phyloP scores from a whole-genome alignment of 2,888 invertebrate genomes.

The Sesia apiformis region DNA sequence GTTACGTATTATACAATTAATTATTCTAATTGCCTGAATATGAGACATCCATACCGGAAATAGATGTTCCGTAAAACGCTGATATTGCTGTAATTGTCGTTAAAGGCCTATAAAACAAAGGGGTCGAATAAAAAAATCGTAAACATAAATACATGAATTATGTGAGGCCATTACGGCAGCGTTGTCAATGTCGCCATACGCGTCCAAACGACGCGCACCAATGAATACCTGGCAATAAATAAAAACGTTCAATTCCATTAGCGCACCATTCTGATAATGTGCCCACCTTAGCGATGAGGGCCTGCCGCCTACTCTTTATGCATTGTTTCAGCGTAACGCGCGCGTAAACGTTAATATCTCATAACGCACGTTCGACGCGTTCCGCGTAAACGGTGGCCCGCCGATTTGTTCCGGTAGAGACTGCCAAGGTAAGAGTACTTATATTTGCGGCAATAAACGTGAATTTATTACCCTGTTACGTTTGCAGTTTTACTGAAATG shows the following conservation, averaged over 20 bases:
- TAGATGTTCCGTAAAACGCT: too few relatives aligned
- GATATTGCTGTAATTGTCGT: too few relatives aligned
- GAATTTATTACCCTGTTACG: conserved; percentile 67
- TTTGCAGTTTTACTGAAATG: conserved; percentile 69
- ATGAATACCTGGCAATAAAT: conserved; percentile 44
- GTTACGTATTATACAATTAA: too few relatives aligned
- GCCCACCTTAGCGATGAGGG: conserved; percentile 36
- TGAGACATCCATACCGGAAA: too few relatives aligned
- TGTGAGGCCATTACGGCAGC: conserved; percentile 22
- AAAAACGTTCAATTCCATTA: conserved; percentile 50
- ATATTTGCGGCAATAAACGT: conserved; percentile 67
- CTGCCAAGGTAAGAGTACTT: conserved; percentile 50
- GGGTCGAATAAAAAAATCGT: conserved; percentile 21
- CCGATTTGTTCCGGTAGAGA: conserved; percentile 59
- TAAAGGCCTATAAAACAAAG: background rate
- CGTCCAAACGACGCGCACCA: conserved; percentile 27
- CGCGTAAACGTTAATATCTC: conserved; percentile 53
- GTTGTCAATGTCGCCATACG: conserved; percentile 15
- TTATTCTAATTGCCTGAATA: too few relatives aligned
- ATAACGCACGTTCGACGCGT: conserved; percentile 44
- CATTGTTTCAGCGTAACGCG: conserved; percentile 44
- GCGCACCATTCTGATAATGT: conserved; percentile 50
- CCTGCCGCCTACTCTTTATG: conserved; percentile 19
- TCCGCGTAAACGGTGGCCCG: conserved; percentile 41
- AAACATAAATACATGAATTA: conserved; percentile 32